A percentile compares a stretch with the other conserved stretches of the same genome.
These are phyloP conservation scores for Halocynthia roretzi DNA, from an alignment of 23 tunicate genomes.

Conservation along the genomic window DNA sequence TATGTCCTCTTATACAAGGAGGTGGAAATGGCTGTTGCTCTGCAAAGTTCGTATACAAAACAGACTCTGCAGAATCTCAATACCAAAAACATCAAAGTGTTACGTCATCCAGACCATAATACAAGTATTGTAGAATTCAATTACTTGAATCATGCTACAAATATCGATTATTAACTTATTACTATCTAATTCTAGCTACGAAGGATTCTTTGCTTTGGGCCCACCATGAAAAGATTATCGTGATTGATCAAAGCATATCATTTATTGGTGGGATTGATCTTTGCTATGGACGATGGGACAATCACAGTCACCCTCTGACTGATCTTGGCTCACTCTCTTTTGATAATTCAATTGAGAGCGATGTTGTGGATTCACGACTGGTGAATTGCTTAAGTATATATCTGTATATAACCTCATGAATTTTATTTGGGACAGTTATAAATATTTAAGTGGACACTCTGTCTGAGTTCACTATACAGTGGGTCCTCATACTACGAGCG, in stretches of 20 bases:
- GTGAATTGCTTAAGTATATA: not conserved
- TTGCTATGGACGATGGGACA: slow-evolving; percentile 94
- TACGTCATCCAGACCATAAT: slow-evolving; percentile 85
- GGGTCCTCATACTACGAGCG: no score
- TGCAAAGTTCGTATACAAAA: slow-evolving; percentile 69
- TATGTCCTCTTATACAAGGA: slow-evolving; percentile 87
- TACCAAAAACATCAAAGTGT: slow-evolving; percentile 65
- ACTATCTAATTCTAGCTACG: not conserved
- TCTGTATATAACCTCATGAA: not conserved
- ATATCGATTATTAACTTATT: not conserved
- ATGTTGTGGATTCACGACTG: slow-evolving; percentile 12
- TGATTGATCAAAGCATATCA: slow-evolving; percentile 76
- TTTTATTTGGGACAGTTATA: not conserved
- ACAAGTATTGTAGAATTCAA: slow-evolving; percentile 36
- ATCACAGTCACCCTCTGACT: slow-evolving; percentile 64
- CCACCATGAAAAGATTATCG: slow-evolving; percentile 95
- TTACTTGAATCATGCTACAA: not conserved
- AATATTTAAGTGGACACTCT: no score
- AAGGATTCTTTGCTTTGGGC: slow-evolving; percentile 84
- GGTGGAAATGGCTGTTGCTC: slow-evolving; percentile 78
- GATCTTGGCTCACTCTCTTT: slow-evolving; percentile 26
- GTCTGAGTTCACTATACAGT: no score
- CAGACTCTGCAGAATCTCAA: slow-evolving; percentile 34
- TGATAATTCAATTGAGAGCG: slow-evolving; percentile 1
- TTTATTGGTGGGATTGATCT: slow-evolving; percentile 95